Percentiles rank a stretch among this genome's conserved stretches.
These are phyloP conservation scores for Vulpes ferrilata DNA, from an alignment of 2,113 vertebrate genomes.

Conservation along the genomic window DNA sequence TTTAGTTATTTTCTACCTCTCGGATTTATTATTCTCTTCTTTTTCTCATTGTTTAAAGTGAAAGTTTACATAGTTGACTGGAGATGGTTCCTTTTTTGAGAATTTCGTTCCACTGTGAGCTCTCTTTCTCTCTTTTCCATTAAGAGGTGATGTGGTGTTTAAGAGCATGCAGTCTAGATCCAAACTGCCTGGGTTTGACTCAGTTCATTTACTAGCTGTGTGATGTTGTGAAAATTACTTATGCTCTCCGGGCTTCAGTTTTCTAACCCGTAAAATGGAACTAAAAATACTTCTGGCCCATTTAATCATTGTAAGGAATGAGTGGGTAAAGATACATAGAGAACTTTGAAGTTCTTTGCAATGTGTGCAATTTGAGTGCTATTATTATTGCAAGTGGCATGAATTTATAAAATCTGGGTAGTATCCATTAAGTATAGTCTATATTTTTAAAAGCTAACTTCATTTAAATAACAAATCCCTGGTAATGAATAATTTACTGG, in stretches of 20 bases:
- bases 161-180: background rate
- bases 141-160: background rate
- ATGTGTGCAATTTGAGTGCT: background rate
- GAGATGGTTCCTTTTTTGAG: background rate
- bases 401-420: background rate
- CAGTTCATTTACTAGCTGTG: background rate
- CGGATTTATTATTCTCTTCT: background rate
- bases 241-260: background rate
- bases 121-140: background rate
- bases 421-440: background rate
- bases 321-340: background rate
- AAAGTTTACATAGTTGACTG: background rate
- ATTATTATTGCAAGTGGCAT: background rate
- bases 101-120: background rate
- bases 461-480: background rate
- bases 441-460: background rate
- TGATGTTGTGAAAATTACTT: background rate
- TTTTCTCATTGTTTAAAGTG: background rate
- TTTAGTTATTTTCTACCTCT: background rate
- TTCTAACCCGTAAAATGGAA: slow-evolving; percentile 20
- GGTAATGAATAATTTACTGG: background rate
- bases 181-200: background rate
- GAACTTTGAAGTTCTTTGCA: slow-evolving; percentile 22
- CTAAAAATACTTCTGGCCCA: slow-evolving; percentile 12
- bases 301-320: slow-evolving; percentile 8